Evolutionary conservation across 2,888 invertebrate species (phyloP), one percentile per base, ranked within the genome.

Genomic region (Thelaira solivaga): DNA sequence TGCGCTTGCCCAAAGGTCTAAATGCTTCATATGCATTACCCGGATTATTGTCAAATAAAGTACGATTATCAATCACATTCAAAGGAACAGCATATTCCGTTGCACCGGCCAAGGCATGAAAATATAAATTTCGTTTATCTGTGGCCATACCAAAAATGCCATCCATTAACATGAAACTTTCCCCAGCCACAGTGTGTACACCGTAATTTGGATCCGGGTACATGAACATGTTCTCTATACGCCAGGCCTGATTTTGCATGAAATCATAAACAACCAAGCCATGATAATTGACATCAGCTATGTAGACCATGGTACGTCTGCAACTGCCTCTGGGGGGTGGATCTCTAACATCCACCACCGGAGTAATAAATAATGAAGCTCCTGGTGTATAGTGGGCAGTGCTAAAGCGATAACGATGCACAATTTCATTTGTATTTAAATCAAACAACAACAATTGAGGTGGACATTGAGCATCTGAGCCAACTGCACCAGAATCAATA

Each of bases 391-490:
- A 88, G 0, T 84, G 76, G 0, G 55, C 24, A 0, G 80, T 71
- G 22, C 86, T 84, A 22, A 89, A 85, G 6, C 83, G 83, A 75
- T 85, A 88, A 7, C 88, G 85, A 80, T 84, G 86, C n/a, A 92
- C 80, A 74, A 89, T 85, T 1, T 91, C 91, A 85, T 94, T 92
- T 0, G 90, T 92, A 26, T 84, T 84, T 31, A 95, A 87, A 85
- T 94, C 92, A 83, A 95, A 95, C 0, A 93, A 92, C 2, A 95
- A 86, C 5, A 96, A 86, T 85, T 95, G 93, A 0, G 96, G 93
- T 0, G 91, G 91, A 83, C 96, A 96, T 11, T 89, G 84, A 81
- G 91, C 91, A 0, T 82, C 80, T 0, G 91, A 90, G 0, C 90
- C 91, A 18, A 94, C 90, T 74, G 90, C 90, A 2, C 89, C 89